phyloP scores from a whole-genome alignment of 2,797 vertebrate genomes.

The Luscinia megarhynchos region DNA sequence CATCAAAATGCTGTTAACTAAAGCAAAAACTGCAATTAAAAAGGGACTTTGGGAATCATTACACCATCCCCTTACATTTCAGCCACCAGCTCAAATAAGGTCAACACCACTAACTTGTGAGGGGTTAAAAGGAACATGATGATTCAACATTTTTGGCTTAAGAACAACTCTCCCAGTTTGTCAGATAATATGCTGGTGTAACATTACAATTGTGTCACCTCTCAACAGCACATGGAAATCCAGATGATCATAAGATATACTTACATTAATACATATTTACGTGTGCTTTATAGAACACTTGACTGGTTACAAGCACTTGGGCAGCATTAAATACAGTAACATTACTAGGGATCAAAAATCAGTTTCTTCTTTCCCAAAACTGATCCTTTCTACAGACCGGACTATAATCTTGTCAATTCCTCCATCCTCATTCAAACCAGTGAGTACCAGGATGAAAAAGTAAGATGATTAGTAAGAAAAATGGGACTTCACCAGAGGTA shows the following conservation, averaged over 20 bases:
- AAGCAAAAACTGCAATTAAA: neutral
- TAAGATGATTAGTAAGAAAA: neutral
- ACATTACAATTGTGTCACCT: slow-evolving; percentile 48
- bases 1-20: neutral
- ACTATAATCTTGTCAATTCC: neutral
- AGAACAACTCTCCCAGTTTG: neutral
- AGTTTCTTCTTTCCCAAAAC: neutral
- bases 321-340: neutral
- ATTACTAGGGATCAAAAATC: neutral
- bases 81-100: slow-evolving; percentile 28
- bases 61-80: neutral
- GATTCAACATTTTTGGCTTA: slow-evolving; percentile 43
- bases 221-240: slow-evolving; percentile 38
- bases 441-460: neutral
- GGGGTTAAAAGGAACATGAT: slow-evolving; percentile 54
- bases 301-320: neutral
- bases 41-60: neutral
- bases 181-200: slow-evolving; percentile 34
- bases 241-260: slow-evolving; percentile 15
- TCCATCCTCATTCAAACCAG: neutral
- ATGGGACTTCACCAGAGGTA: neutral
- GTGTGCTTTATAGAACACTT: neutral
- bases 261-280: slow-evolving; percentile 22
- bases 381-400: neutral
- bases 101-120: neutral